Base-by-base conservation (phyloP, 2,113 vertebrate genomes). In the Egretta garzetta region DNA sequence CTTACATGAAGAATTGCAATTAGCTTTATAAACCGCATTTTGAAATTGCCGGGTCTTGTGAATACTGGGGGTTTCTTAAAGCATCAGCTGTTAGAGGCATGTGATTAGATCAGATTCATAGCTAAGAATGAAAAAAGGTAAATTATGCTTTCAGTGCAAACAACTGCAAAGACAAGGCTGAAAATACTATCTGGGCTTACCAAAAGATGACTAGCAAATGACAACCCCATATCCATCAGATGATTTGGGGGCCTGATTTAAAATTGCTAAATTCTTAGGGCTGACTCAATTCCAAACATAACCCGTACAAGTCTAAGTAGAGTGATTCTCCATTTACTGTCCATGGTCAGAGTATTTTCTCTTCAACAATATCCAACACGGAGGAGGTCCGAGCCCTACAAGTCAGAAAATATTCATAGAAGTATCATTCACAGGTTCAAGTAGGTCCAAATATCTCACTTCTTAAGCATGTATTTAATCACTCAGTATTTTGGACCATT, bases 1-100 rank as follows among this genome's bases (percentile, higher is more conserved):
- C 80, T 95, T 95, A 90, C 14, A 72, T 32, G 47, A 94, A 87
- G 76, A 95, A 96, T 81, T 92, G 86, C 70, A 95, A 95, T 97
- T 90, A 97, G 83, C 60, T 89, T 93, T 89, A 91, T 64, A 73
- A 90, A 80, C 80, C 14, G 2, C 49, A 75, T 87, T 95, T 92
- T 94, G 93, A 95, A 94, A 96, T 96, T 95, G 83, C 95, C 80
- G 80, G 86, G 86, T 79, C 43, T 75, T 74, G 72, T 74, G 83
- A 88, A 93, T 96, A 62, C 60, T 95, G 72, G 10, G 33, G 33
- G 4, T 91, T 95, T 74, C 73, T 86, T 91, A 62, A 84, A 86
- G 76, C 60, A 74, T 82, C 28, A 56, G 19, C 52, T 93, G n/a
- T 73, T 71, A 70, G 27, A 79, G 43, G 21, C 15, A 49, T 21